A percentile compares a stretch with the other conserved stretches of the same genome.
Conservation (phyloP, 2,888 invertebrate species). For the Loripinus fragilis region DNA sequence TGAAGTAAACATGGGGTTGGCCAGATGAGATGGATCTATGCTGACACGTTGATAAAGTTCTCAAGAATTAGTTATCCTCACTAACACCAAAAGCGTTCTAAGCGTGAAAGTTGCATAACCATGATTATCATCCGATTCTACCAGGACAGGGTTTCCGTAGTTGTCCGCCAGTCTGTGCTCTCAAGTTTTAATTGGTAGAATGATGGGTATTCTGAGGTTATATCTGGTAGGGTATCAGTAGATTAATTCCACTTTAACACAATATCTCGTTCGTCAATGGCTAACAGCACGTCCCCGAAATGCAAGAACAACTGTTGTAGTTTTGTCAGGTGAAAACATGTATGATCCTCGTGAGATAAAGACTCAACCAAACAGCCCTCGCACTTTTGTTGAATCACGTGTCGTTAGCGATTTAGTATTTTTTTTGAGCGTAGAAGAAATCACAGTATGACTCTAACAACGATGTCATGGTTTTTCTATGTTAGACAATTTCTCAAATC, state of each 20-base stretch:
- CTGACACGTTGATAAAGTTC: no score
- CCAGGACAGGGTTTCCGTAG: slow-evolving; percentile 21
- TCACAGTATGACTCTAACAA: slow-evolving; percentile 26
- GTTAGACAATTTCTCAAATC: no score
- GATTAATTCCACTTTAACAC: slow-evolving; percentile 20
- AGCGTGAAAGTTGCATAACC: no score
- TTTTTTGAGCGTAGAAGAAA: slow-evolving; percentile 27
- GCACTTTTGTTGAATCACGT: slow-evolving; percentile 9
- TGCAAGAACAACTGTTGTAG: slow-evolving; percentile 26
- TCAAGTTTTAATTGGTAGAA: slow-evolving; percentile 22
- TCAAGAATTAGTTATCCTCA: no score
- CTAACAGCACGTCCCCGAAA: slow-evolving; percentile 21
- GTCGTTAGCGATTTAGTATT: not conserved
- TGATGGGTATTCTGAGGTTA: not conserved
- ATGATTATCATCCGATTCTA: slow-evolving; percentile 9
- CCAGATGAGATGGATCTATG: no score
- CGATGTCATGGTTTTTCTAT: no score
- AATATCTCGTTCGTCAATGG: slow-evolving; percentile 27
- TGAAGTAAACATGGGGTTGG: no score
- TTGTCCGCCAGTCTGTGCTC: slow-evolving; percentile 21
- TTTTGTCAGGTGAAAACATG: no score
- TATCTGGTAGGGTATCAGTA: not conserved
- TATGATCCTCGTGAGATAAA: slow-evolving; percentile 27
- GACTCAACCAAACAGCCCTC: slow-evolving; percentile 9
- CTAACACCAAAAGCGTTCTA: no score